Evolutionary conservation across 2,888 invertebrate species (phyloP), one percentile per base, ranked within the genome.

Genomic region (Mesorhabditis sp.): DNA sequence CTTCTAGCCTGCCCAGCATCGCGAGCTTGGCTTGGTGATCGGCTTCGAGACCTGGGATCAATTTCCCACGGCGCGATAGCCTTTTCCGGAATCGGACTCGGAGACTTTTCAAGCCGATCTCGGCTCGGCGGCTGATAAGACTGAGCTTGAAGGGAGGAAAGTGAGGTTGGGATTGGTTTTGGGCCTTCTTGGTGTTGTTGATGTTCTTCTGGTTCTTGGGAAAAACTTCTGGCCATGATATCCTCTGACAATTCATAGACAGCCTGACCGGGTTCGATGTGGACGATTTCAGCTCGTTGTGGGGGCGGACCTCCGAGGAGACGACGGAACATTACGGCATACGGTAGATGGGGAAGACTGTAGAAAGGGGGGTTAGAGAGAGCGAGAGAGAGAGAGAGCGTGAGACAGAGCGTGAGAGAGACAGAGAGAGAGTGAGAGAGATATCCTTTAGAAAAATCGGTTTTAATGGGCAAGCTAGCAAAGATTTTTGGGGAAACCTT

Each of bases 221-320:
- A 50, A 13, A 50, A 2, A 2, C 58, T 50, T n/a, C 58, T 10
- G n/a, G 58, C 58, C 58, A 50, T 50, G 58, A 50, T 50, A 50
- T 50, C 58, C n/a, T 50, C n/a, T n/a, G 58, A 10, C 7, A 13
- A 10, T 50, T 50, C 58, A n/a, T 13, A 13, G 7, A 13, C 10
- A 13, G 58, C 58, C n/a, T 50, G 10, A n/a, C 58, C n/a, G n/a
- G 58, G 58, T 50, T 50, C 58, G 58, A 50, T 50, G 58, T 50
- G 58, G 2, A 50, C n/a, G 58, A 50, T 50, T 50, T 50, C 10
- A 10, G 58, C 58, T 10, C 58, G 58, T 50, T 50, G 58, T 28
- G 28, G 28, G 2, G 28, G 28, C 0, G 10, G 10, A 50, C 58
- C 58, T 13, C 58, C 58, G 10, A 50, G 58, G 10, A 50, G n/a